Evolutionary conservation across 2,113 vertebrate genomes (phyloP).

Genomic region (Brachyhypopomus gauderio): DNA sequence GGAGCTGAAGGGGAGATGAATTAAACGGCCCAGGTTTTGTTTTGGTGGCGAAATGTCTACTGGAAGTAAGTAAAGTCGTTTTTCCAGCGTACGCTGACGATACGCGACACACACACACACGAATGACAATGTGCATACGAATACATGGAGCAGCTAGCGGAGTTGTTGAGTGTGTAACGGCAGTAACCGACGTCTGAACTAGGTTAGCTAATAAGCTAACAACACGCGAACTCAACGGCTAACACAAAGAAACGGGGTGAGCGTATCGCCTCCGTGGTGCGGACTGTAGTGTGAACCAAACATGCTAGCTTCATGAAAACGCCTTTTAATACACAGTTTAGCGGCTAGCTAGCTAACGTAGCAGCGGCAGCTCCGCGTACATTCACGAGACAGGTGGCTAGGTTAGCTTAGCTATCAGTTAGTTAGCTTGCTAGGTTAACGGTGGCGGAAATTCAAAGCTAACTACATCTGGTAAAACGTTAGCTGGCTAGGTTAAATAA

Average conservation of each 20-base stretch:
- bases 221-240: background rate
- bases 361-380: background rate
- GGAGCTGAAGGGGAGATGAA: too few species aligned
- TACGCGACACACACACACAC: background rate
- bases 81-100: background rate
- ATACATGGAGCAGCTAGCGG: too few species aligned
- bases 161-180: background rate
- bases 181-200: background rate
- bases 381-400: too few species aligned
- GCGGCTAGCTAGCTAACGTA: background rate
- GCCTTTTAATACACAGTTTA: background rate
- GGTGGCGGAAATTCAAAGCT: too few species aligned
- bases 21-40: too few species aligned
- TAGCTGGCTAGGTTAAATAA: too few species aligned
- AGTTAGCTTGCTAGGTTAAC: too few species aligned
- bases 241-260: background rate
- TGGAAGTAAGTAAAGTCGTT: constrained; percentile 72
- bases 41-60: constrained; percentile 69
- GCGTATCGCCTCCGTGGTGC: background rate
- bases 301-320: background rate
- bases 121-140: too few species aligned
- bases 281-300: too few species aligned
- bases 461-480: background rate
- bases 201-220: constrained; percentile 7
- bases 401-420: too few species aligned